A percentile compares a stretch with the other conserved stretches of the same genome.
phyloP scores from a whole-genome alignment of 1,140 invertebrate genomes.

The Phortica variegata region DNA sequence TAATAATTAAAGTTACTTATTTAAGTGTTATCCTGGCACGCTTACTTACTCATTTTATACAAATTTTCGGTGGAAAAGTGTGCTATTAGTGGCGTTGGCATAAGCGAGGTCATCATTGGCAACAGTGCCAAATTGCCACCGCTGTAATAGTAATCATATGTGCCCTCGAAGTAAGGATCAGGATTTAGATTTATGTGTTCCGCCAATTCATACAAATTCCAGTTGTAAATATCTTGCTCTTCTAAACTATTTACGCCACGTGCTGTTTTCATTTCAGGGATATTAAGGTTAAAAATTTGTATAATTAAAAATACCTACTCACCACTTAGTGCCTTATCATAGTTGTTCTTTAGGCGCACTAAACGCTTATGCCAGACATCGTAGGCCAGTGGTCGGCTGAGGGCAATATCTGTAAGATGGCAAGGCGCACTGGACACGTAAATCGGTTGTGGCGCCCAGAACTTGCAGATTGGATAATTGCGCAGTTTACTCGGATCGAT shows the following conservation, averaged over 20 bases:
- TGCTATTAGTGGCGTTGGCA: conserved; percentile 27
- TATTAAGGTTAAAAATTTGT: not conserved
- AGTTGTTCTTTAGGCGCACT: conserved; percentile 18
- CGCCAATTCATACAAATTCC: conserved; percentile 23
- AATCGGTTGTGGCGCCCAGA: conserved; percentile 23
- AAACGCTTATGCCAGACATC: no score
- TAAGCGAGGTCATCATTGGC: conserved; percentile 23
- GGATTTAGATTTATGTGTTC: conserved; percentile 34
- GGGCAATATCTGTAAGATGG: no score
- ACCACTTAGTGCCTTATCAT: conserved; percentile 20
- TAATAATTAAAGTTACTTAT: conserved; percentile 15
- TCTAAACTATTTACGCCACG: conserved; percentile 28
- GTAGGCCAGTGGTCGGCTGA: no score
- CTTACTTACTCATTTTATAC: no score
- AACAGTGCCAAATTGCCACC: conserved; percentile 29
- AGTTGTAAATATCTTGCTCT: conserved; percentile 6
- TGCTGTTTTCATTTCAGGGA: conserved; percentile 14
- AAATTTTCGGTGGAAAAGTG: no score
- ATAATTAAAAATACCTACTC: not conserved
- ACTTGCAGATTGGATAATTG: conserved; percentile 18
- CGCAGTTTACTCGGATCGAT: no score
- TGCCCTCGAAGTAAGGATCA: conserved; percentile 30
- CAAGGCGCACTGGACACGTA: conserved; percentile 24
- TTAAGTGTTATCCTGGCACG: no score
- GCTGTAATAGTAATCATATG: conserved; percentile 42